A percentile compares a stretch with the other conserved stretches of the same genome.
These are phyloP conservation scores for Dasyprocta punctata DNA, from an alignment of 2,113 vertebrate genomes.

Conservation along the genomic window DNA sequence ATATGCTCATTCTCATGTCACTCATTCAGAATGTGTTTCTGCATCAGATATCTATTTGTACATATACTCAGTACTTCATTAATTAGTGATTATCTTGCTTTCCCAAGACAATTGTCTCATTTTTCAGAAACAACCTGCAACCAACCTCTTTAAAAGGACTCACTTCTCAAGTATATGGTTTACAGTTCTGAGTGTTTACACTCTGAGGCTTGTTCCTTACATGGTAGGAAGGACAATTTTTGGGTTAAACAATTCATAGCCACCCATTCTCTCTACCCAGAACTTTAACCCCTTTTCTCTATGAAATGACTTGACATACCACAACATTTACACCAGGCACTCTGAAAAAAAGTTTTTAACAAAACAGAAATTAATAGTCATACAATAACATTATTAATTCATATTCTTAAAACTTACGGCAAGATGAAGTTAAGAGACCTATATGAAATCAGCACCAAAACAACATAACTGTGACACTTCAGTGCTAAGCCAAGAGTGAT, in stretches of 20 bases:
- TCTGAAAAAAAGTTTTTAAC: constrained; percentile 2
- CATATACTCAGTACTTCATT: not conserved
- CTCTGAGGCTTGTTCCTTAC: not conserved
- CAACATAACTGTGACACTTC: not conserved
- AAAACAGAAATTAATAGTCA: not conserved
- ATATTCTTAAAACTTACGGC: constrained; percentile 33
- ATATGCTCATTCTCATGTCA: not conserved
- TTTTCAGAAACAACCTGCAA: not conserved
- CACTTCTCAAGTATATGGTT: not conserved
- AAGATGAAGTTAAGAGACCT: not conserved
- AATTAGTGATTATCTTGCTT: not conserved
- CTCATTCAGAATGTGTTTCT: not conserved
- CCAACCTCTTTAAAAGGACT: not conserved
- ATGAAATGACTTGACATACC: not conserved
- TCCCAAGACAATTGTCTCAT: not conserved
- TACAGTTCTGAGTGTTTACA: not conserved
- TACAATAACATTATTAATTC: not conserved
- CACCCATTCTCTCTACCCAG: not conserved
- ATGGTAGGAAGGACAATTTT: not conserved
- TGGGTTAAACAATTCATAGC: not conserved
- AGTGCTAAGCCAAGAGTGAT: not conserved
- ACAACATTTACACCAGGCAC: not conserved
- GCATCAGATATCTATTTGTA: not conserved
- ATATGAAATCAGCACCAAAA: not conserved
- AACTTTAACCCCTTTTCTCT: not conserved